These are phyloP conservation scores for Propithecus deckenii DNA, from an alignment of 2,797 vertebrate genomes.

Conservation along the genomic window DNA sequence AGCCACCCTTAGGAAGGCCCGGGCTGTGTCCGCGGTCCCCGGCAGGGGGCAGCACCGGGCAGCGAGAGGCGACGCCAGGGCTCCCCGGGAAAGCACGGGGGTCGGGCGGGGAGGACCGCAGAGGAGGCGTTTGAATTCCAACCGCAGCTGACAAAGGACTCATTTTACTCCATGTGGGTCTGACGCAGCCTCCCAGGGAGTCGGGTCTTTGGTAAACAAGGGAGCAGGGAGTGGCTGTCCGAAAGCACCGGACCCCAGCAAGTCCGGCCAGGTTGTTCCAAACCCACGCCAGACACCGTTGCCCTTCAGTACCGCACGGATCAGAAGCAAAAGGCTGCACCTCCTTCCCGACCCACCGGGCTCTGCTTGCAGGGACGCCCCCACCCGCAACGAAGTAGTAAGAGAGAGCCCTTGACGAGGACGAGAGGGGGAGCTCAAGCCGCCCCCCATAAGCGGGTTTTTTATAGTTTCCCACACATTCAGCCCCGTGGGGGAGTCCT, in stretches of 20 bases:
- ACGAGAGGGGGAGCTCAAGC: no score
- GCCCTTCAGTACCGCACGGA: not conserved
- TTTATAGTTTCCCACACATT: not conserved
- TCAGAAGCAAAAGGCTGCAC: not conserved
- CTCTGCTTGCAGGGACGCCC: not conserved
- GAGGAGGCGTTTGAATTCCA: not conserved
- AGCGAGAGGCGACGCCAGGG: not conserved
- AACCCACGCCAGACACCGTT: not conserved
- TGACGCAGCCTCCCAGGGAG: not conserved
- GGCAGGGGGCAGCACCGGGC: conserved; percentile 73
- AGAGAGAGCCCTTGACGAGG: not conserved
- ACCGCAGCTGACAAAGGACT: conserved; percentile 64
- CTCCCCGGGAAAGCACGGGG: not conserved
- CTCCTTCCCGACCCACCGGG: rapidly evolving
- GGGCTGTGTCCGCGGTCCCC: not conserved
- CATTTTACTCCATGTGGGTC: not conserved
- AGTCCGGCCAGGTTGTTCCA: not conserved
- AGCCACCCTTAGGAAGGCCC: not conserved
- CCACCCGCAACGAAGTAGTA: no score
- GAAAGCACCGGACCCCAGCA: not conserved
- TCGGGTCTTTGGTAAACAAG: not conserved
- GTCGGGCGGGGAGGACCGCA: not conserved
- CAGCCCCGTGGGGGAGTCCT: not conserved
- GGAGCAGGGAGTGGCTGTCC: not conserved
- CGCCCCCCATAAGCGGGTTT: not conserved